Evolutionary conservation across 1,140 invertebrate genomes (phyloP), one percentile per base, ranked within the genome.

Genomic region (Lepidotrigona ventralis): DNA sequence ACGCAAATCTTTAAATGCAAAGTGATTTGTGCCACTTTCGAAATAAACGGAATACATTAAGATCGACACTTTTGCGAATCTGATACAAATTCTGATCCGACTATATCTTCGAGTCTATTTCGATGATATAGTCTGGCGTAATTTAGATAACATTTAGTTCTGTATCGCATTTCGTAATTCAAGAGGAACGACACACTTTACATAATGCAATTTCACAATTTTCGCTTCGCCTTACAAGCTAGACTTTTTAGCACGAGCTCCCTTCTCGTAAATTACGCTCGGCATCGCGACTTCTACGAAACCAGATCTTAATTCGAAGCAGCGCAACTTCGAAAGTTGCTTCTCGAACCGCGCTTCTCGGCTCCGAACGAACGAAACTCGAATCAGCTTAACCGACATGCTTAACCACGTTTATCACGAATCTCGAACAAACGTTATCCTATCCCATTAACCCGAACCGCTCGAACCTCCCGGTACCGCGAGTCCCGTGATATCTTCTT

Each of bases 401-500:
- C 33, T 33, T 54, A 21, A 56, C 56, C 53, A 0, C 60, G n/a
- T 19, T 76, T 63, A 63, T 76, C 58, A 64, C n/a, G 17, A 19
- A 76, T 76, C 39, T 77, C 60, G 1, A n/a, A 19, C 54, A 29
- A 56, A 56, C 72, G 56, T 21, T 17, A 23, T 33, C 21, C 75
- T 66, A 77, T 66, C 60, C 75, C 46, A 66, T 77, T 77, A 77
- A 77, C 75, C 63, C n/a, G 19, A 29, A 66, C n/a, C 56, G 21
- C 46, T 51, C 46, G 46, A 33, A 64, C 19, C 39, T 15, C 19
- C 8, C 60, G n/a, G 11, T 33, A 51, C 26, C 23, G 39, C 6
- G n/a, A 8, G 26, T 54, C 76, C 63, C 80, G 64, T 58, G 74
- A 82, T 77, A 82, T 77, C 74, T 82, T 69, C 76, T 78, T 82